Evolutionary conservation across 2,113 vertebrate genomes (phyloP), one percentile per base, ranked within the genome.

Genomic region (Tauraco erythrolophus): DNA sequence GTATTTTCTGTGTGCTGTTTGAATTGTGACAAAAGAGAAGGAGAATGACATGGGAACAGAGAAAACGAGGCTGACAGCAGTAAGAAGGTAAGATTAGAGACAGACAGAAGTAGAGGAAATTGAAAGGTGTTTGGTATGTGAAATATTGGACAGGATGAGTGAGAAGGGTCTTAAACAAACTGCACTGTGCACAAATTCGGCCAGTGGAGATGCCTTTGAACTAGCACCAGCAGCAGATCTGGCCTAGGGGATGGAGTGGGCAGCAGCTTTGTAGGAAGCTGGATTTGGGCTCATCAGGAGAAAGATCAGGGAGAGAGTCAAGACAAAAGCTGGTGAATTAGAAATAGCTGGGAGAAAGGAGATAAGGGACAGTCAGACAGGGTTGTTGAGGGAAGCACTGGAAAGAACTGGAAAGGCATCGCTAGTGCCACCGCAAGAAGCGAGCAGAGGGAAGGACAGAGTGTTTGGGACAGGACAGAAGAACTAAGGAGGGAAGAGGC

Each of bases 361-460:
- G 22, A 1, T 5, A 24, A 27, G 14, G 25, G 58, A 19, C 27
- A 45, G 19, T 7, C 64, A 62, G 35, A 48, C 2, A 16, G n/a
- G 7, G 37, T 21, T 48, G 21, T 4, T 53, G 17, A 53, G n/a
- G 17, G 23, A 82, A 88, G 62, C 24, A 4, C 14, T 19, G 18
- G 16, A 25, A n/a, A 46, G 19, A 51, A 9, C 9, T 5, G 54
- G 27, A 15, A 61, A 33, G 3, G 33, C 7, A 4, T 31, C 1
- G 2, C 18, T 10, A 15, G 7, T 15, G 10, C 8, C 27, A 5
- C 13, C 0, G 0, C 31, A 30, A 41, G 35, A 53, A 19, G 33
- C 1, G 19, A 68, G 61, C 9, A 15, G 19, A 31, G 0, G 19
- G 60, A 46, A 62, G 5, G 4, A 14, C 7, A 16, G 43, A 5